Percentiles rank a stretch among this genome's conserved stretches.
These are phyloP conservation scores for Sisyra nigra DNA, from an alignment of 2,888 invertebrate species.

Conservation along the genomic window DNA sequence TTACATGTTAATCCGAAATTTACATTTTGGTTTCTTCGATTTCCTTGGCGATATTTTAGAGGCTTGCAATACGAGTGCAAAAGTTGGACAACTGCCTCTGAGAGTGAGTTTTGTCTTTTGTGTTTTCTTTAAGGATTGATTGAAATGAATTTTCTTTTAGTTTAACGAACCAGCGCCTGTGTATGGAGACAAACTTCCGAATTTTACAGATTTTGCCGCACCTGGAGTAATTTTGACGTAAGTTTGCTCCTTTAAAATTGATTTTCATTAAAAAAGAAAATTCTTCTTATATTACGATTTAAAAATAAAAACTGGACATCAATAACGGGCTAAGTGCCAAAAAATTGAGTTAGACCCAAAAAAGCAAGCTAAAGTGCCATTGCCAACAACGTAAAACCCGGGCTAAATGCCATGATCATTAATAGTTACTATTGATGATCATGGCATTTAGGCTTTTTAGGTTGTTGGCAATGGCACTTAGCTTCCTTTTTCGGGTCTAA, in stretches of 20 bases:
- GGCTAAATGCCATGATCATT: no score
- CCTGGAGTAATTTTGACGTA: slow-evolving; percentile 82
- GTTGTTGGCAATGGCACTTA: no score
- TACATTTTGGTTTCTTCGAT: slow-evolving; percentile 53
- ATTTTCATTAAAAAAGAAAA: background rate
- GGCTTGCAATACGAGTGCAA: slow-evolving; percentile 46
- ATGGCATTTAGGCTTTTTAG: no score
- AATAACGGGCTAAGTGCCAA: no score
- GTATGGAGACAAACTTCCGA: slow-evolving; percentile 58
- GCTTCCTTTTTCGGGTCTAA: no score
- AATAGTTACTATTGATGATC: no score
- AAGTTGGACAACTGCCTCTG: slow-evolving; percentile 42
- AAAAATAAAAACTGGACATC: no score
- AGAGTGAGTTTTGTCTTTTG: slow-evolving; percentile 30
- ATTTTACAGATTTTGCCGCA: slow-evolving; percentile 89
- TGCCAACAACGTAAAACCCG: no score
- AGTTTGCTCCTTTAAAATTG: no score
- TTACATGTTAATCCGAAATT: slow-evolving; percentile 55
- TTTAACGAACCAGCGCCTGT: slow-evolving; percentile 59
- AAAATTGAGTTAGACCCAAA: no score
- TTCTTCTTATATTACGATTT: background rate
- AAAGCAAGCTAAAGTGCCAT: no score
- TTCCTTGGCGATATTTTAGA: slow-evolving; percentile 48
- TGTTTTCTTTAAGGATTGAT: slow-evolving; percentile 9
- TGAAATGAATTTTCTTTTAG: slow-evolving; percentile 35